A percentile compares a stretch with the other conserved stretches of the same genome.
These are phyloP conservation scores for Cephalotes varians DNA, from an alignment of 2,888 invertebrate genomes.

Conservation along the genomic window DNA sequence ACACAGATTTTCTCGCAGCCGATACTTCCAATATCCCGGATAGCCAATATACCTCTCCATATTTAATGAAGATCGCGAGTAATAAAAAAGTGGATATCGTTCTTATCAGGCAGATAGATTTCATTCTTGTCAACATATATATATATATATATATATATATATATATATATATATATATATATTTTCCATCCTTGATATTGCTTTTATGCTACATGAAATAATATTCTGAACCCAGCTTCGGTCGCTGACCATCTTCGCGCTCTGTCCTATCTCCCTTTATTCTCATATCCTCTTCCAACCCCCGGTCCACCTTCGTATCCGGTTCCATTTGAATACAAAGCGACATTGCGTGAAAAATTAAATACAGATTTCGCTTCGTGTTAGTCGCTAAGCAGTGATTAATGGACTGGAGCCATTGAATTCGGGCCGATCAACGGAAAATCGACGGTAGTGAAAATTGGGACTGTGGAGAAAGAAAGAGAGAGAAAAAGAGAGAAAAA, in stretches of 20 bases:
- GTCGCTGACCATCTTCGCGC: slow-evolving; percentile 4
- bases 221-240: slow-evolving; percentile 3
- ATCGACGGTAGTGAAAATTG: slow-evolving; percentile 36
- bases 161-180: not conserved
- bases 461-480: slow-evolving; percentile 19
- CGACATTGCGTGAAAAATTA: slow-evolving; percentile 64
- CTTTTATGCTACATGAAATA: not conserved
- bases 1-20: slow-evolving; percentile 20
- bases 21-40: not conserved
- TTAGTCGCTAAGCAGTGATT: slow-evolving; percentile 54
- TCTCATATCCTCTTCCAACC: not conserved
- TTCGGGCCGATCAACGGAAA: slow-evolving; percentile 37
- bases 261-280: slow-evolving; percentile 25
- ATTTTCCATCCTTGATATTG: not conserved
- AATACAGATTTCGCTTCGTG: slow-evolving; percentile 48
- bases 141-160: not conserved
- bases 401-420: slow-evolving; percentile 60
- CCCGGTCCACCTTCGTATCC: not conserved
- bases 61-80: slow-evolving; percentile 10
- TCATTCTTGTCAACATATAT: not conserved
- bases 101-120: not conserved
- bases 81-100: not conserved
- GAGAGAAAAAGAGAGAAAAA: not conserved
- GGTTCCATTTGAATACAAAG: slow-evolving; percentile 58
- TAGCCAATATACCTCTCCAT: not conserved